Conservation (phyloP, 2,888 invertebrate species). For the Helobdella robusta region DNA sequence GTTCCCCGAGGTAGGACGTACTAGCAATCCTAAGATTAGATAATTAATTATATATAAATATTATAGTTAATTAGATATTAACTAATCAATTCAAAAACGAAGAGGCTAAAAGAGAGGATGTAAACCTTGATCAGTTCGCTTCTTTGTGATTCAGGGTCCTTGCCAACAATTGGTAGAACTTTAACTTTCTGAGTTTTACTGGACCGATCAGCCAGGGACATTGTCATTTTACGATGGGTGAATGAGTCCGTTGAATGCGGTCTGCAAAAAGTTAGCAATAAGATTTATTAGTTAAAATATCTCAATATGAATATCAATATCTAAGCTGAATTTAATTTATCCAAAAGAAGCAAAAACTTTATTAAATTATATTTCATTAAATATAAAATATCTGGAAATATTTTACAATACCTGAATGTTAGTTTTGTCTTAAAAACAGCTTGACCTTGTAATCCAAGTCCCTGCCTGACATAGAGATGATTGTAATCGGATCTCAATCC, state of each 20-base stretch:
- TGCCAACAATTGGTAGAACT: conserved; percentile 82
- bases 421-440: conserved; percentile 91
- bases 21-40: neutral
- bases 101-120: neutral
- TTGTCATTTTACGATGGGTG: conserved; percentile 96
- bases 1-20: neutral
- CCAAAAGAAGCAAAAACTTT: neutral
- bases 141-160: conserved; percentile 86
- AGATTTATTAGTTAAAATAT: neutral
- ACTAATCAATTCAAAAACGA: neutral
- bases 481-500: conserved; percentile 81
- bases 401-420: conserved; percentile 63
- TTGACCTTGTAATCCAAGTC: conserved; percentile 92
- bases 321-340: neutral
- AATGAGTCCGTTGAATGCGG: conserved; percentile 98
- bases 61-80: conserved; percentile 8
- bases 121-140: conserved; percentile 76
- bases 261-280: conserved; percentile 49
- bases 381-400: neutral
- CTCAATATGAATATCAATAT: neutral
- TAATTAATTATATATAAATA: neutral
- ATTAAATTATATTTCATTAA: neutral
- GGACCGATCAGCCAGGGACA: conserved; percentile 88
- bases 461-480: conserved; percentile 85
- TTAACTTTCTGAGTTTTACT: conserved; percentile 63